These are phyloP conservation scores for Orchesella flavescens DNA, from an alignment of 2,888 invertebrate species.

Conservation along the genomic window DNA sequence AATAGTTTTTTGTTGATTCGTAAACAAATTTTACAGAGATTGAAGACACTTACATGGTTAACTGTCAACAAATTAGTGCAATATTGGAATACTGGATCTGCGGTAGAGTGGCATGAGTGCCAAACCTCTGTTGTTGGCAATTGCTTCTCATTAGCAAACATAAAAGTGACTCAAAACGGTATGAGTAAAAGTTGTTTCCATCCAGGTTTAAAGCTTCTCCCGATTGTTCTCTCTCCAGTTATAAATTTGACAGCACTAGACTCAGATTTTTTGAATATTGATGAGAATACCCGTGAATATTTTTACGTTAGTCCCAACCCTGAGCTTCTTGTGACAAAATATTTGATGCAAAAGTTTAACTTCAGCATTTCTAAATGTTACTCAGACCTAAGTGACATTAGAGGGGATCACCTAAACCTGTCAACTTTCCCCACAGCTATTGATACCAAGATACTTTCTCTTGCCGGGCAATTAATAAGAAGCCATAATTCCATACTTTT, in stretches of 20 bases:
- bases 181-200: too few species aligned
- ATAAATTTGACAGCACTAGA: too few species aligned
- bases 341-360: slow-evolving; percentile 29
- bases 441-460: background rate
- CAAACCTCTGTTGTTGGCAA: too few species aligned
- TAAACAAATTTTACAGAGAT: background rate
- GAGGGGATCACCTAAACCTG: background rate
- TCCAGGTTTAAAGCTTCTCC: too few species aligned
- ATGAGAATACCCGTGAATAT: too few species aligned
- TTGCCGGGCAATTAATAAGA: background rate
- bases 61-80: background rate
- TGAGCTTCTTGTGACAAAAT: slow-evolving; percentile 10
- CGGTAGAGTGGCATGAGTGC: too few species aligned
- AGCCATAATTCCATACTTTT: slow-evolving; percentile 18
- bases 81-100: too few species aligned
- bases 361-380: slow-evolving; percentile 27
- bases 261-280: too few species aligned
- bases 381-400: background rate
- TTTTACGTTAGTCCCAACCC: background rate
- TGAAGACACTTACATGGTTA: background rate
- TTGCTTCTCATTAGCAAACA: too few species aligned
- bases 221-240: too few species aligned
- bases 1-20: too few species aligned
- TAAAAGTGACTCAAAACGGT: too few species aligned
- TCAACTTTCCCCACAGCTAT: background rate